Evolutionary conservation across 2,113 vertebrate genomes (phyloP), one percentile per base, ranked within the genome.

Genomic region (Oncorhynchus nerka): DNA sequence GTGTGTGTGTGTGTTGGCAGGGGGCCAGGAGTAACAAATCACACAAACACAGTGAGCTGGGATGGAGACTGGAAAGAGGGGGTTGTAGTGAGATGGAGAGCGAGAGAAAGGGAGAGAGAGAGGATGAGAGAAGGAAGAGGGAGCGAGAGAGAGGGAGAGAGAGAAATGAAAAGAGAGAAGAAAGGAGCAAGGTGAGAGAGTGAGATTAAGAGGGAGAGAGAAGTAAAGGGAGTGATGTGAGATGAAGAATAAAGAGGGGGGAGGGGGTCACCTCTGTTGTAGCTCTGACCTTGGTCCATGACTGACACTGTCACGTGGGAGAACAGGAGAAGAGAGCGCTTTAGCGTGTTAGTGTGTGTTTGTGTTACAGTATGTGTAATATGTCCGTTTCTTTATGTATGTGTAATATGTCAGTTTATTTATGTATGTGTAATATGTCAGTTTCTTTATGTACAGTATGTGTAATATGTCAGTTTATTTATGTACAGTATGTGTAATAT

Each of bases 251-350:
- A 34, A 55, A 16, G 68, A 45, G 8, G 39, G 8, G 34, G 0
- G 2, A 0, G 74, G 39, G 30, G 49, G 57, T 98, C 97, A 99
- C 97, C 97, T 99, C 96, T 94, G 91, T 96, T 97, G 97, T 95
- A 98, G 95, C 92, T 96, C 93, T 98, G 96, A 95, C 95, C 95
- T 90, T 95, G 95, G 87, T 98, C 97, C 96, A 97, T 93, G 91
- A 95, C 95, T 89, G 97, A 95, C 92, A 97, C 97, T 98, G 95
- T 95, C 93, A 91, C 77, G 80, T 81, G 81, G 83, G 79, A 87
- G 71, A 89, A 89, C 57, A 89, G 80, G 48, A 89, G 57, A 82
- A 84, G 71, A 91, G 72, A 91, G 67, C 81, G 26, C 20, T 45
- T 70, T 80, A 66, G 48, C 34, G 70, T 19, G 70, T 66, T 70